These are phyloP conservation scores for Sacculina carcini DNA, from an alignment of 2,888 invertebrate species.

Conservation along the genomic window DNA sequence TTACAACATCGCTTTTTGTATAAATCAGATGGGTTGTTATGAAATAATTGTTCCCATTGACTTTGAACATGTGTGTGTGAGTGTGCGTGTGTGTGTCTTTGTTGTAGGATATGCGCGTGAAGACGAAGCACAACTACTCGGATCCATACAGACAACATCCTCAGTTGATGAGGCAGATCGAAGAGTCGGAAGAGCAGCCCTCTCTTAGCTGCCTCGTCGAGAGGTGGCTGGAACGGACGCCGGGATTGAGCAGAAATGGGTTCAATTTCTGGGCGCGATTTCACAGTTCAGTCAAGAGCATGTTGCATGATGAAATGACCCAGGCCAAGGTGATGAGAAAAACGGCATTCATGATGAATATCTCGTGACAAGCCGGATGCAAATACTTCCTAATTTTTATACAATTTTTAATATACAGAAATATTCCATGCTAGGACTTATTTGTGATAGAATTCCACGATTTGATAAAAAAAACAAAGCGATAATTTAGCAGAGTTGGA, in stretches of 20 bases:
- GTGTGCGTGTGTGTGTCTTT: not conserved
- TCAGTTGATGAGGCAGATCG: slow-evolving; percentile 29
- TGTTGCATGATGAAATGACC: not conserved
- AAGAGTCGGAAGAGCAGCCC: slow-evolving; percentile 49
- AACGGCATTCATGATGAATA: not conserved
- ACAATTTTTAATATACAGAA: too few relatives aligned
- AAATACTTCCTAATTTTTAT: not conserved
- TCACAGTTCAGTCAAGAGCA: slow-evolving; percentile 20
- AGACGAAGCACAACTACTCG: slow-evolving; percentile 33
- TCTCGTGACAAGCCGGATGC: not conserved
- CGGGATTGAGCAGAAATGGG: slow-evolving; percentile 53
- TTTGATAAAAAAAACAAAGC: too few relatives aligned
- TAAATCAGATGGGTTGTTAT: too few relatives aligned
- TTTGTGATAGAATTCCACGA: too few relatives aligned
- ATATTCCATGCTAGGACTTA: too few relatives aligned
- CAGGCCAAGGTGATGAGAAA: not conserved
- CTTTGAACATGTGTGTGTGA: not conserved
- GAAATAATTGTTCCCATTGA: too few relatives aligned
- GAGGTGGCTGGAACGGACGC: slow-evolving; percentile 73
- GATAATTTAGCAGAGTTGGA: too few relatives aligned
- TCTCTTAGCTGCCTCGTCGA: slow-evolving; percentile 63
- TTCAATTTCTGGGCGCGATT: slow-evolving; percentile 92
- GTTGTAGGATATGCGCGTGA: slow-evolving; percentile 47
- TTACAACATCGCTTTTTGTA: too few relatives aligned
- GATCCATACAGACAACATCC: slow-evolving; percentile 54